These are phyloP conservation scores for Ictidomys tridecemlineatus DNA, from an alignment of 2,113 vertebrate genomes.

Conservation along the genomic window DNA sequence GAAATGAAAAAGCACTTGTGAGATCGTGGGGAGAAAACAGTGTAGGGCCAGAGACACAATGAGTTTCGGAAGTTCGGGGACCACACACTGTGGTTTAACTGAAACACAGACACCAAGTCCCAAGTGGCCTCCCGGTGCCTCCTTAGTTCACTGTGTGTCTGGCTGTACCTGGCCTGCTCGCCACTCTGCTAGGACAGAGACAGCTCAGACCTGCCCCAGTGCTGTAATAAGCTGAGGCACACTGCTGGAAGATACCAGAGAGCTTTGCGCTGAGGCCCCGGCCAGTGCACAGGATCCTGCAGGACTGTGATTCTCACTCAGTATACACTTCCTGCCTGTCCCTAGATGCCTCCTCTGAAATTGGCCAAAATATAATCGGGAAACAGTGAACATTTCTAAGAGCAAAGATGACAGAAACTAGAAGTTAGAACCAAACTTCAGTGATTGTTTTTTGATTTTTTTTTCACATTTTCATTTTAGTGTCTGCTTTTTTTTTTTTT, in stretches of 20 bases:
- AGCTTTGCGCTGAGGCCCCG: accelerated
- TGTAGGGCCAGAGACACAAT: neutral
- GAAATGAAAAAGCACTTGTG: neutral
- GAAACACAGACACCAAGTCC: too few relatives aligned
- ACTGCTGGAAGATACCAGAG: neutral
- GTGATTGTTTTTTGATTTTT: neutral
- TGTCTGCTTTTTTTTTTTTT: neutral
- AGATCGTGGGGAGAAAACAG: neutral
- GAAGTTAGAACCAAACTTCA: neutral
- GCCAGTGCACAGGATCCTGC: accelerated
- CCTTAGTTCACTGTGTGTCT: neutral
- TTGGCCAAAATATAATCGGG: neutral
- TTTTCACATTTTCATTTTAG: too few relatives aligned
- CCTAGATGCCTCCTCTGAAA: neutral
- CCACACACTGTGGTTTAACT: accelerated
- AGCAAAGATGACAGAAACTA: neutral
- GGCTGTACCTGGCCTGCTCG: neutral
- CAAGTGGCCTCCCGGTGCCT: neutral
- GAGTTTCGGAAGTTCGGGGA: accelerated
- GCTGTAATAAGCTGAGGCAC: neutral
- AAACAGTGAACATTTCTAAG: too few relatives aligned
- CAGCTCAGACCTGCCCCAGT: too few relatives aligned
- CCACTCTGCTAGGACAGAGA: neutral
- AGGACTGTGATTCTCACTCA: neutral
- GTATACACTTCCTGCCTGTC: accelerated